Conservation (phyloP, 2,113 vertebrate species). For the Perca fluviatilis region DNA sequence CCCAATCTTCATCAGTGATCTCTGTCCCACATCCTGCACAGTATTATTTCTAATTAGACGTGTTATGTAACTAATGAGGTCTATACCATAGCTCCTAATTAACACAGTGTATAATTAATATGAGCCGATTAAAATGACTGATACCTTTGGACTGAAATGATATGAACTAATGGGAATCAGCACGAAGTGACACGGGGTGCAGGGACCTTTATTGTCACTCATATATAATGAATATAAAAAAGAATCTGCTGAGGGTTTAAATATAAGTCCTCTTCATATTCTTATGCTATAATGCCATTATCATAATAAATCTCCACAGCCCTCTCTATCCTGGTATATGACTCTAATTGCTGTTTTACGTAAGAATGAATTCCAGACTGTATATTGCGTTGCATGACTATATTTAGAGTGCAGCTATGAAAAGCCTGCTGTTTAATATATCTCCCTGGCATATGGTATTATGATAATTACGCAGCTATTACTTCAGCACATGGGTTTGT, state of each 20-base stretch:
- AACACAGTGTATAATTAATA: background rate
- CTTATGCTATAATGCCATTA: conserved; percentile 5
- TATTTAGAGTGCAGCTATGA: conserved; percentile 57
- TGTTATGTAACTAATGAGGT: background rate
- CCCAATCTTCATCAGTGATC: background rate
- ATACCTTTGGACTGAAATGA: background rate
- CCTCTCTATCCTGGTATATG: conserved; percentile 11
- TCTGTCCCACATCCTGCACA: background rate
- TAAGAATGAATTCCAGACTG: conserved; percentile 42
- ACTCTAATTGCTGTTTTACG: conserved; percentile 55
- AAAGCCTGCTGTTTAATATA: conserved; percentile 44
- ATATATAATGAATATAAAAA: background rate
- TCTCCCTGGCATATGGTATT: conserved; percentile 46
- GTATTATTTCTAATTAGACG: background rate
- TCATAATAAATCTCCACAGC: background rate
- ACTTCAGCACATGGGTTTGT: conserved; percentile 18
- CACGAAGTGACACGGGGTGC: background rate
- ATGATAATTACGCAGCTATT: conserved; percentile 54
- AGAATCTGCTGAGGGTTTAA: background rate
- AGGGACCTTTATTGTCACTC: background rate
- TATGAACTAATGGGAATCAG: background rate
- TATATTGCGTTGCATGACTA: conserved; percentile 42
- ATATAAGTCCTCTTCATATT: conserved; percentile 5
- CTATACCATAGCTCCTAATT: background rate
- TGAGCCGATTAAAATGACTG: background rate